These are phyloP conservation scores for Coelopa pilipes DNA, from an alignment of 2,888 invertebrate genomes.

Conservation along the genomic window DNA sequence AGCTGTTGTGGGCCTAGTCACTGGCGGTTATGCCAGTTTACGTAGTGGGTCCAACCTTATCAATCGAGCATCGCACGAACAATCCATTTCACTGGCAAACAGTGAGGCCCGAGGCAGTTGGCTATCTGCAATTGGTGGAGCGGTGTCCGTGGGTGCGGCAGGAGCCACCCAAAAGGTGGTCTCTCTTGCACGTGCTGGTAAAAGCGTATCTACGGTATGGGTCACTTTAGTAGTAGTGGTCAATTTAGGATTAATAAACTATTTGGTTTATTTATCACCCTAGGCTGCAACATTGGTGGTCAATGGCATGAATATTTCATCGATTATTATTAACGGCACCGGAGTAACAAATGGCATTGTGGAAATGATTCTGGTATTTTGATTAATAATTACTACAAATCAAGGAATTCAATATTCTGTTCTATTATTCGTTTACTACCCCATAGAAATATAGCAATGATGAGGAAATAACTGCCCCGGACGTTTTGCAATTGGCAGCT, in stretches of 20 bases:
- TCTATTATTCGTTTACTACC: conserved; percentile 10
- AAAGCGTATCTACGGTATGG: conserved; percentile 56
- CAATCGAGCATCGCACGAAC: conserved; percentile 58
- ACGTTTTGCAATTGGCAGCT: conserved; percentile 55
- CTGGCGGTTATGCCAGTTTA: conserved; percentile 53
- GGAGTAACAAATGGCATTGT: conserved; percentile 56
- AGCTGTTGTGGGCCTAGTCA: conserved; percentile 44
- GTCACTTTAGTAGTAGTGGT: neutral
- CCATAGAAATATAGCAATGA: conserved; percentile 52
- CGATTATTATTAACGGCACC: conserved; percentile 58
- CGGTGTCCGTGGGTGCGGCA: conserved; percentile 53
- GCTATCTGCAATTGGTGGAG: conserved; percentile 55
- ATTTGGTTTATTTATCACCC: neutral
- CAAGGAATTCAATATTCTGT: neutral
- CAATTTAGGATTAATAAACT: neutral
- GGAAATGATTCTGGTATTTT: conserved; percentile 58
- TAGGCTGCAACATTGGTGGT: conserved; percentile 54
- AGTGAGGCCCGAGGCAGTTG: conserved; percentile 57
- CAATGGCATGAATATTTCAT: conserved; percentile 61
- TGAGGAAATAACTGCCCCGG: conserved; percentile 52
- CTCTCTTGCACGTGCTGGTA: conserved; percentile 52
- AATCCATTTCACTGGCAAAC: conserved; percentile 55
- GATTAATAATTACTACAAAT: conserved; percentile 1
- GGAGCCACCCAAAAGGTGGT: conserved; percentile 55
- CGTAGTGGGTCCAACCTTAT: conserved; percentile 53